Conservation (phyloP, 2,888 invertebrate species). For the Trissoscelio sp. region DNA sequence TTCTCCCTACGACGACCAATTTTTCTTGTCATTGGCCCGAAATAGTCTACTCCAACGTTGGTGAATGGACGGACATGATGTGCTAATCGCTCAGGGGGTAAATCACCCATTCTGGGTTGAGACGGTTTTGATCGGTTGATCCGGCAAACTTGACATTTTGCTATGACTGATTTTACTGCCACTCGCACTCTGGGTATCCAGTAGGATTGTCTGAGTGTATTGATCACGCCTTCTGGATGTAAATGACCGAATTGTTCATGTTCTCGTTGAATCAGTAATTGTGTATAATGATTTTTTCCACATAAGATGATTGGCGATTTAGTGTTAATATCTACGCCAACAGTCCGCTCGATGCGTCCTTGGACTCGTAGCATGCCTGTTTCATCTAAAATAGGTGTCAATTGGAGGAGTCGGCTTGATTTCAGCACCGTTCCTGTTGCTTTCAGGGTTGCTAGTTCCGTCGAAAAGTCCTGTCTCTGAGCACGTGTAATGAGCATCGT, state of each 20-base stretch:
- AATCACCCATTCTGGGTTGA: background rate
- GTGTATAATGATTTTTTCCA: conserved; percentile 7
- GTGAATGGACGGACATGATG: no score
- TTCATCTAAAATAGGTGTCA: background rate
- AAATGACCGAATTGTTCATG: conserved; percentile 3
- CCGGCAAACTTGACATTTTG: background rate
- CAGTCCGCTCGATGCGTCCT: background rate
- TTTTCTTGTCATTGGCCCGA: no score
- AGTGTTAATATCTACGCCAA: background rate
- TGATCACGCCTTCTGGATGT: conserved; percentile 9
- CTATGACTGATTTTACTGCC: background rate
- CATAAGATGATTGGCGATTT: background rate
- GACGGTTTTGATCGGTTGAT: background rate
- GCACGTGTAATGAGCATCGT: background rate
- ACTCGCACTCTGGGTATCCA: background rate
- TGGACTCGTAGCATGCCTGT: background rate
- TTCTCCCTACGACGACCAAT: no score
- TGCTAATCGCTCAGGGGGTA: conserved; percentile 1
- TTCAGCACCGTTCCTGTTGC: no score
- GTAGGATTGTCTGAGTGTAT: background rate
- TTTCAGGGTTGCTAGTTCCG: no score
- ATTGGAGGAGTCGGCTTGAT: background rate
- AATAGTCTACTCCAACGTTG: no score
- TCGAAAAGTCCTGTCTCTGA: background rate
- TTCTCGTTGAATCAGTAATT: background rate